Conservation (phyloP, 2,797 vertebrate species). For the Danio tinwini region DNA sequence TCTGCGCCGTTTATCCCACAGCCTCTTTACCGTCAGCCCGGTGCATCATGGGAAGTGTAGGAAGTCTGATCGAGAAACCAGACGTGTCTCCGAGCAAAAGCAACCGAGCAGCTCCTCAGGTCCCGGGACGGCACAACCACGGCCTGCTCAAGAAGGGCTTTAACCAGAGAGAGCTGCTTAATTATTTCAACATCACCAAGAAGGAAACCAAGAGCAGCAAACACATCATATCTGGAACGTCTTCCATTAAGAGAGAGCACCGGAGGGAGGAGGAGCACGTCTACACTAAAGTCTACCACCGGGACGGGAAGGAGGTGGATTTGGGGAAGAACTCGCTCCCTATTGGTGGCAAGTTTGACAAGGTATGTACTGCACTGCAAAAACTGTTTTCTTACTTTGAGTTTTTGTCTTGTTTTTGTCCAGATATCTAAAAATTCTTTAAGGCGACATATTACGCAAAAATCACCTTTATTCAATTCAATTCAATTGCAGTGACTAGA, state of each 20-base stretch:
- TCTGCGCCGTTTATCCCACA: slow-evolving; percentile 72
- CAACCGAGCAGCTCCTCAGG: slow-evolving; percentile 81
- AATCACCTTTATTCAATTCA: too few species aligned
- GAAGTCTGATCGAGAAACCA: slow-evolving; percentile 94
- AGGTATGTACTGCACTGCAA: slow-evolving; percentile 69
- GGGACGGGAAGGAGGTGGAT: slow-evolving; percentile 85
- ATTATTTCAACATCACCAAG: slow-evolving; percentile 93
- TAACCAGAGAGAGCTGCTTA: slow-evolving; percentile 91
- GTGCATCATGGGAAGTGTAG: slow-evolving; percentile 94
- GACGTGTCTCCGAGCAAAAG: slow-evolving; percentile 84
- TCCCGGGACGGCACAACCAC: slow-evolving; percentile 85
- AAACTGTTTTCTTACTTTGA: too few species aligned
- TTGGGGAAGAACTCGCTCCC: slow-evolving; percentile 94
- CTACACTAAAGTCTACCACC: slow-evolving; percentile 86
- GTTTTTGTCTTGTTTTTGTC: too few species aligned
- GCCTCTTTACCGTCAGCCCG: slow-evolving; percentile 70
- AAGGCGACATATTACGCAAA: too few species aligned
- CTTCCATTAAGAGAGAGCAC: slow-evolving; percentile 79
- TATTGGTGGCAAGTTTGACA: slow-evolving; percentile 81
- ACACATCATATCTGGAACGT: slow-evolving; percentile 72
- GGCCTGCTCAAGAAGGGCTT: slow-evolving; percentile 90
- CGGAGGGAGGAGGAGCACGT: slow-evolving; percentile 78
- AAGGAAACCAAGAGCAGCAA: slow-evolving; percentile 84
- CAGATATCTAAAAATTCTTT: too few species aligned
- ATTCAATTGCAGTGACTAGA: too few species aligned